Percentiles rank a stretch among this genome's conserved stretches.
phyloP scores from a whole-genome alignment of 2,797 vertebrate genomes.

The Bradypus variegatus region DNA sequence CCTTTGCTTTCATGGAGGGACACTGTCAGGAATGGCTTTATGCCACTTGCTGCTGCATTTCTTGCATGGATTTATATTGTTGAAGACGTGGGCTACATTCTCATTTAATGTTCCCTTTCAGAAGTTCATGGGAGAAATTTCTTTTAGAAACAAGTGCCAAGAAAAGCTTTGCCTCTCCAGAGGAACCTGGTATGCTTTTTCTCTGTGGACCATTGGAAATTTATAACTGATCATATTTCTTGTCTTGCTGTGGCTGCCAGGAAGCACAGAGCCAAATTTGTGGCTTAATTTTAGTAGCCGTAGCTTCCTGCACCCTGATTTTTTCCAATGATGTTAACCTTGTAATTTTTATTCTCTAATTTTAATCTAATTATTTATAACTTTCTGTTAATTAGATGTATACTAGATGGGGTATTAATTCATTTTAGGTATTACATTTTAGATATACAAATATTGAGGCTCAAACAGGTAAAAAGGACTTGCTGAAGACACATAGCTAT shows the following conservation, averaged over 20 bases:
- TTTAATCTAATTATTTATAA: constrained; percentile 1
- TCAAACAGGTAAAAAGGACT: not conserved
- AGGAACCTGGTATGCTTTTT: constrained; percentile 25
- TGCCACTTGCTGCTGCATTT: not conserved
- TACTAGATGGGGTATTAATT: not conserved
- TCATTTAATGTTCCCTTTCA: constrained; percentile 7
- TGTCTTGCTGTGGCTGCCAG: constrained; percentile 38
- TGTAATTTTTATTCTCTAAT: constrained; percentile 31
- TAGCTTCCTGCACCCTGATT: not conserved
- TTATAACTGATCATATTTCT: constrained; percentile 42
- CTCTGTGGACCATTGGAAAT: constrained; percentile 36
- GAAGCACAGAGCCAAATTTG: constrained; percentile 30
- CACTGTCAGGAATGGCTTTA: not conserved
- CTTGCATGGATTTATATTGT: not conserved
- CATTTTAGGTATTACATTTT: constrained; percentile 26
- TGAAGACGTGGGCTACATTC: constrained; percentile 1
- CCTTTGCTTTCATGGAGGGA: not conserved
- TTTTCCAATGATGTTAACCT: constrained; percentile 35
- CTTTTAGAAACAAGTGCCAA: constrained; percentile 27
- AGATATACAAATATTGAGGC: not conserved
- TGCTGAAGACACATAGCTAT: constrained; percentile 7
- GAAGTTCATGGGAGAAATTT: constrained; percentile 32
- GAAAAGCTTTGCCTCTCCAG: constrained; percentile 32
- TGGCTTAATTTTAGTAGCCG: constrained; percentile 31
- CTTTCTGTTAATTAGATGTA: not conserved